phyloP scores from a whole-genome alignment of 64 coral and sea anemone species.

The Dendronephthya gigantea region DNA sequence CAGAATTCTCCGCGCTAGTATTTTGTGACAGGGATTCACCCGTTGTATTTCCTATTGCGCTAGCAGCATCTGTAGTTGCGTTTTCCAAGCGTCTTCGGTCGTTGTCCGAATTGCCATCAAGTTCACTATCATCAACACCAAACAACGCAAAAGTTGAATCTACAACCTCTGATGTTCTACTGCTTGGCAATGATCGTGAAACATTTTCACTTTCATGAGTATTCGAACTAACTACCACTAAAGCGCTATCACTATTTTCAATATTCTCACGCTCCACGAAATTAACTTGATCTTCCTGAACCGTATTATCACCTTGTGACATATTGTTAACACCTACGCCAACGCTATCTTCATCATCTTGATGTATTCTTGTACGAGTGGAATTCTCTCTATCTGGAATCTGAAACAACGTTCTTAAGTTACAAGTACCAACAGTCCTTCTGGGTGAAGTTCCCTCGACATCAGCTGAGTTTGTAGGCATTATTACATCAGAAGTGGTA shows the following conservation, averaged over 20 bases:
- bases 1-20: background rate
- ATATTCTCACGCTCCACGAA: background rate
- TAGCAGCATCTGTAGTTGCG: too few species aligned
- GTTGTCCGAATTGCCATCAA: background rate
- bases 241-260: background rate
- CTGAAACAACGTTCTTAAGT: slow-evolving; percentile 3
- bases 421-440: background rate
- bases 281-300: background rate
- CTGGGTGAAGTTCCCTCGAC: background rate
- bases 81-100: background rate
- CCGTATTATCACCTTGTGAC: background rate
- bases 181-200: background rate
- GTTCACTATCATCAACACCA: background rate
- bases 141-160: background rate
- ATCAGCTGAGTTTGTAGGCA: background rate
- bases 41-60: background rate
- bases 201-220: background rate
- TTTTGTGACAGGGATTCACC: background rate
- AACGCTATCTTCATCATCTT: background rate
- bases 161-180: background rate
- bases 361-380: background rate
- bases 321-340: background rate
- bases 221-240: background rate
- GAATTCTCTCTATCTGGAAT: background rate
- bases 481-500: background rate